Conservation (phyloP, 2,888 invertebrate species). For the Papilio protenor region DNA sequence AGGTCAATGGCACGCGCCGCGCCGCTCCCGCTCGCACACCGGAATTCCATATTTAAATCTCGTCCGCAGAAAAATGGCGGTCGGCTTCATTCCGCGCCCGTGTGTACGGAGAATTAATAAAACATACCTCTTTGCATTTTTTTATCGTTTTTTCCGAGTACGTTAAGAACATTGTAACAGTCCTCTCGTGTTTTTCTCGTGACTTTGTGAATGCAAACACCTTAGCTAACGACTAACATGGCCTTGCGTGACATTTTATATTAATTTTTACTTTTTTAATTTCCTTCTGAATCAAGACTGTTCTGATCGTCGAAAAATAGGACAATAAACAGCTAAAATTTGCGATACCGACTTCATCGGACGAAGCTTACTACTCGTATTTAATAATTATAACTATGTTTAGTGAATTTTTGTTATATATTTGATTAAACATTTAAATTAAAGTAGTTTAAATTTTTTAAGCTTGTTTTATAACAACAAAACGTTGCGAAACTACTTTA, state of each 20-base stretch:
- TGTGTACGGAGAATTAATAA: constrained; percentile 83
- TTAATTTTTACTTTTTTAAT: background rate
- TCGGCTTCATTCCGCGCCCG: constrained; percentile 76
- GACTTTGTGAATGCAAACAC: constrained; percentile 43
- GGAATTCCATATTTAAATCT: constrained; percentile 85
- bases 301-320: background rate
- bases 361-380: background rate
- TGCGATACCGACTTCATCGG: background rate
- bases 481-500: constrained; percentile 1
- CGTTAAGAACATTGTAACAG: constrained; percentile 71
- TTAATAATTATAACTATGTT: too few species aligned
- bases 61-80: constrained; percentile 84
- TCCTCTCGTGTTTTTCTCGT: constrained; percentile 63
- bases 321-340: background rate
- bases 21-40: constrained; percentile 81
- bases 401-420: background rate
- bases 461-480: background rate
- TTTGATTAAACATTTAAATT: background rate
- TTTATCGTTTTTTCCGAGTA: constrained; percentile 75
- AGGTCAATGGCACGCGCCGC: constrained; percentile 83
- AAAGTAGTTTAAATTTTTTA: background rate
- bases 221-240: background rate
- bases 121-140: constrained; percentile 71
- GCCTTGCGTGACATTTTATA: background rate
- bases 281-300: background rate